Base-by-base conservation (phyloP, 2,888 invertebrate genomes). In the Lycophotia porphyrea region DNA sequence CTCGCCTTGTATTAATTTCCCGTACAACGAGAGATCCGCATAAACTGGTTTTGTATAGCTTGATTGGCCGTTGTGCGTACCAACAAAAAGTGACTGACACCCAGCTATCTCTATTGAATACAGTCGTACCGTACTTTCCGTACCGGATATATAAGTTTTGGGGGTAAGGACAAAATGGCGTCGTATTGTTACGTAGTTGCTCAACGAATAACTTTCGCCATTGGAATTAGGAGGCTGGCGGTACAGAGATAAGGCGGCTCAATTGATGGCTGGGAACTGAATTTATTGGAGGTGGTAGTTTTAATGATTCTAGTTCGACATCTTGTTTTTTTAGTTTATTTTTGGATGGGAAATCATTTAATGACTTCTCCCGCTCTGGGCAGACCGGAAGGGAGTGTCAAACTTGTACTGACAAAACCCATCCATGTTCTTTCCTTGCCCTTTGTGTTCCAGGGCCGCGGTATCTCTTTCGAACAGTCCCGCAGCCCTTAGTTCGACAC, bases 161-260 rank as follows among this genome's bases (percentile, higher is more conserved):
- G 24, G 21, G 61, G n/a, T 58, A 69, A 69, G 36, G 61, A 70
- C 78, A 84, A 76, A 76, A 78, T 75, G 76, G 70, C 55, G 42
- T 18, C 65, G 31, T 55, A 82, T 84, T 85, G 74, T 86, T 31
- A 68, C 78, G 52, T 76, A 52, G 72, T 36, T 42, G 18, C 58
- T 44, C 36, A 66, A 70, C 39, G 72, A 71, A 81, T 86, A 84
- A 81, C 70, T 86, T 85, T 71, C 39, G 27, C 81, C 73, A 69
- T 84, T 78, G 68, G 84, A 61, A 74, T 86, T 81, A 76, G 68
- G 68, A 63, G 71, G 69, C 82, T 85, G 87, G 24, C 13, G 64
- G 71, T 81, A 78, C 68, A 71, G 39, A 78, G 84, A 85, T 85
- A 85, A 78, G 73, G 69, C 39, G 34, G 24, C 31, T 76, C 71